These are phyloP conservation scores for Gobionotothen gibberifrons DNA, from an alignment of 2,797 vertebrate genomes.

Conservation along the genomic window DNA sequence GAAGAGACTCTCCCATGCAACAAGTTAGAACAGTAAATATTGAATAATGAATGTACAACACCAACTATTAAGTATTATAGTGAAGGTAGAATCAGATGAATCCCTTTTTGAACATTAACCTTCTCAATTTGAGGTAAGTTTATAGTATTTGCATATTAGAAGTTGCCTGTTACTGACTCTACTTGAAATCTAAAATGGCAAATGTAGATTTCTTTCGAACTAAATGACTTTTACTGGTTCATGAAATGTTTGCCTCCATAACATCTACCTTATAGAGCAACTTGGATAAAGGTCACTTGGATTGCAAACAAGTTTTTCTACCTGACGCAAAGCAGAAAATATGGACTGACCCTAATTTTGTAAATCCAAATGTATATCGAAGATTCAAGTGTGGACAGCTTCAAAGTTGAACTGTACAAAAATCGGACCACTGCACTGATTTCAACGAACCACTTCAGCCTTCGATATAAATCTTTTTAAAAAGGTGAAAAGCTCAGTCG, in stretches of 20 bases:
- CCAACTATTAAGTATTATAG: conserved; percentile 46
- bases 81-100: conserved; percentile 53
- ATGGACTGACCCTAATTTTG: conserved; percentile 24
- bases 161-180: conserved; percentile 54
- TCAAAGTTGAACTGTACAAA: conserved; percentile 44
- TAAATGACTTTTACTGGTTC: conserved; percentile 40
- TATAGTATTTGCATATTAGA: conserved; percentile 81
- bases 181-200: conserved; percentile 41
- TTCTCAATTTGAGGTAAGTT: conserved; percentile 79
- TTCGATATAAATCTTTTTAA: conserved; percentile 47
- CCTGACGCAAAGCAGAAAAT: conserved; percentile 45
- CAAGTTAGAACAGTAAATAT: conserved; percentile 58
- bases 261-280: conserved; percentile 37
- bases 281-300: conserved; percentile 80
- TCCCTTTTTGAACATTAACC: conserved; percentile 52
- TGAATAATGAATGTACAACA: conserved; percentile 50
- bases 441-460: conserved; percentile 22
- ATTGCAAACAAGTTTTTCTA: conserved; percentile 62
- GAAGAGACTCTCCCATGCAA: conserved; percentile 62
- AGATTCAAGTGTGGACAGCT: conserved; percentile 22
- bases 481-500: conserved; percentile 43
- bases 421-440: conserved; percentile 20
- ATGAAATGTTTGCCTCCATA: conserved; percentile 40
- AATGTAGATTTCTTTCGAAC: conserved; percentile 36
- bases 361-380: conserved; percentile 34